Evolutionary conservation across 2,113 vertebrate species (phyloP), one percentile per base, ranked within the genome.

Genomic region (Suricata suricatta): DNA sequence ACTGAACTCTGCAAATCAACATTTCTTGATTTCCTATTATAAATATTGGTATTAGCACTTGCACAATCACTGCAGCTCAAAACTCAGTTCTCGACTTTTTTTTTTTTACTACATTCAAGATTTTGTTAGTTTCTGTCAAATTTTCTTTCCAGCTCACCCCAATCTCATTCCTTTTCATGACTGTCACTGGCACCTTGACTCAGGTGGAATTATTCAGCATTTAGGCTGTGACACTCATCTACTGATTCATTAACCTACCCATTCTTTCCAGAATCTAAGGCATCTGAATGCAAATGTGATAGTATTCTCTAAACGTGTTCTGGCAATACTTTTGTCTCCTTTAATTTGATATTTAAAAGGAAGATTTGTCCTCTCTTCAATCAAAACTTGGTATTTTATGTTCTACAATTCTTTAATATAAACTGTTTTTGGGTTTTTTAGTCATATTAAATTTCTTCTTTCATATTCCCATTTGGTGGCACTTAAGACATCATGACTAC

Each of bases 361-460:
- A 64, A 89, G 5, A 38, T 76, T 11, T 69, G 0, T 52, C 66
- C 19, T 86, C 13, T 81, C 44, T 82, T 79, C 38, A 89, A 33
- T 72, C 21, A 87, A 93, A 96, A 90, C 3, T 71, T 66, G 13
- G 7, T 68, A 29, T 68, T 79, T 87, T 63, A 63, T 74, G 83
- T 72, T 44, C 23, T 63, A 38, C 35, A 76, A 13, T 76, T 87
- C 27, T 68, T 21, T 64, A 66, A 83, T n/a, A 16, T 47, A 89
- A 96, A 92, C 72, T 15, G 29, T 41, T 38, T 4, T 57, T 47
- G 8, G 13, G 35, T 64, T 82, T 6, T 33, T 9, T 19, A 83
- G 33, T n/a, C 47, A 14, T 4, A 74, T 87, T 85, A 76, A 77
- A 57, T 92, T 87, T 97, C 52, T 68, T 96, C 23, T 50, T 94